phyloP scores from a whole-genome alignment of 2,888 invertebrate species.

The Campopleginae sp. region DNA sequence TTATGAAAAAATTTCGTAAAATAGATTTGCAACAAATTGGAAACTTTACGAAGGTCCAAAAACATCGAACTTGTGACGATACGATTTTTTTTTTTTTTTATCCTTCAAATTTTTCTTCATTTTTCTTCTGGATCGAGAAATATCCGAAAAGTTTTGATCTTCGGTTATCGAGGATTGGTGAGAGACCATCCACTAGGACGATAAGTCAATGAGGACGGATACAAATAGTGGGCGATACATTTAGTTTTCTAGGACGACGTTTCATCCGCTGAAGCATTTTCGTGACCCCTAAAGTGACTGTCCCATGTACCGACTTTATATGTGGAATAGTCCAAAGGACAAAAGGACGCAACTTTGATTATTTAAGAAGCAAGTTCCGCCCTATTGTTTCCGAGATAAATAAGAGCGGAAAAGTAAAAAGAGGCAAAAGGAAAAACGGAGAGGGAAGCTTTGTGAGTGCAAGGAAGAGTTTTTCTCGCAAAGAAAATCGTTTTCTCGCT shows the following conservation, averaged over 20 bases:
- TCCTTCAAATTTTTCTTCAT: neutral
- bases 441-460: conserved; percentile 44
- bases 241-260: conserved; percentile 35
- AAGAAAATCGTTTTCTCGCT: conserved; percentile 65
- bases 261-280: conserved; percentile 12
- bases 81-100: neutral
- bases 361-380: neutral
- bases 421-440: neutral
- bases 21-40: neutral
- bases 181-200: conserved; percentile 35
- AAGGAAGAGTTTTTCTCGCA: conserved; percentile 43
- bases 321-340: neutral
- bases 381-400: conserved; percentile 21
- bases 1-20: neutral
- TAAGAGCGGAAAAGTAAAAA: neutral
- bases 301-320: conserved; percentile 23
- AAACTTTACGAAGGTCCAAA: neutral
- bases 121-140: neutral
- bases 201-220: conserved; percentile 65
- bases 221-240: conserved; percentile 62
- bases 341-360: conserved; percentile 1
- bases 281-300: neutral
- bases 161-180: conserved; percentile 27
- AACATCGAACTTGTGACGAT: neutral
- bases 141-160: conserved; percentile 14